These are phyloP conservation scores for Scopus umbretta DNA, from an alignment of 2,113 vertebrate species.

Conservation along the genomic window DNA sequence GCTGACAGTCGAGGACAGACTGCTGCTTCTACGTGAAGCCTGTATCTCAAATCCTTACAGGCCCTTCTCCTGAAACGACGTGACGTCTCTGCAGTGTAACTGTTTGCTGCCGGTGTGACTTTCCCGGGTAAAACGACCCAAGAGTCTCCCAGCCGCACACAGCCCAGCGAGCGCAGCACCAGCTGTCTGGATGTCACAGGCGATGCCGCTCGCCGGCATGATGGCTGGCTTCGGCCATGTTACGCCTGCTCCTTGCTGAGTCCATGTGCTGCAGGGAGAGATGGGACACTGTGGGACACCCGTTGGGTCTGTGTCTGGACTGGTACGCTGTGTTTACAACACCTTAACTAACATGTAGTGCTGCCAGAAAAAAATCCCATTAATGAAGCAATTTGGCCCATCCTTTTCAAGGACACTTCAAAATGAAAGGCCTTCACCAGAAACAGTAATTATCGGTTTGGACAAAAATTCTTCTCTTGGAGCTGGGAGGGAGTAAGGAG, in stretches of 20 bases:
- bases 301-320: neutral
- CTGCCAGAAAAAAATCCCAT: neutral
- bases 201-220: rapidly evolving
- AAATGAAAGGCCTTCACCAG: neutral
- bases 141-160: rapidly evolving
- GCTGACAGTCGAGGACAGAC: neutral
- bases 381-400: neutral
- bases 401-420: neutral
- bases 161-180: neutral
- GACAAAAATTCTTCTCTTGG: neutral
- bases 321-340: no score
- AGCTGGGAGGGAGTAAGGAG: neutral
- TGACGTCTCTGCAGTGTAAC: rapidly evolving
- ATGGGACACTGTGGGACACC: rapidly evolving
- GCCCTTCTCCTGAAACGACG: neutral
- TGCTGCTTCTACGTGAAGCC: neutral
- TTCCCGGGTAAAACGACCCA: neutral
- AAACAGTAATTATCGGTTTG: neutral
- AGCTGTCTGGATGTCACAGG: neutral
- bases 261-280: neutral
- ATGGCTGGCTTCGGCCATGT: rapidly evolving
- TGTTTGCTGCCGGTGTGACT: neutral
- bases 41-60: rapidly evolving
- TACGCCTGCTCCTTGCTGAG: neutral
- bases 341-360: rapidly evolving